A percentile compares a stretch with the other conserved stretches of the same genome.
Conservation (phyloP, 2,797 vertebrate genomes). For the Ibycter americanus region DNA sequence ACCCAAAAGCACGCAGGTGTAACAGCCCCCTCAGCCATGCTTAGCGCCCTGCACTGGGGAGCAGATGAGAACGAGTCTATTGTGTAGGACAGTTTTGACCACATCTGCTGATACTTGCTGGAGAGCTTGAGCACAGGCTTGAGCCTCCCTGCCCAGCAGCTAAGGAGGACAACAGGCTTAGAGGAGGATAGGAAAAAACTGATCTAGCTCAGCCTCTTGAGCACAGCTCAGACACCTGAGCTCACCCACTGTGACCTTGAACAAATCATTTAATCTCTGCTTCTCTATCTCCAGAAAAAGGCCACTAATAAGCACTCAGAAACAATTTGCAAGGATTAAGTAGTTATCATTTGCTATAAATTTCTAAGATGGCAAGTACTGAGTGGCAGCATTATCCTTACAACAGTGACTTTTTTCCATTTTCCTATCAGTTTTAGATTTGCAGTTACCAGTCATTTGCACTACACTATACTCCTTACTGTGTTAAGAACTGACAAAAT, state of each 20-base stretch:
- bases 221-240: conserved; percentile 41
- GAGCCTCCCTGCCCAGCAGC: background rate
- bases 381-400: background rate
- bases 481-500: background rate
- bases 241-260: conserved; percentile 17
- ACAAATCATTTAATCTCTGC: conserved; percentile 45
- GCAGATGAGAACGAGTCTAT: background rate
- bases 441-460: background rate
- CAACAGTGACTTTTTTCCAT: background rate
- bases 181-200: background rate
- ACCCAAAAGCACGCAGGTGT: background rate
- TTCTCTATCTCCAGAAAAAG: background rate
- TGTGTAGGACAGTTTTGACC: background rate
- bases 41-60: background rate
- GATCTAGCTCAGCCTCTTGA: background rate
- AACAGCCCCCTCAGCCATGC: rapidly evolving
- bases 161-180: background rate
- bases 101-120: background rate
- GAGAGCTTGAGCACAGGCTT: background rate
- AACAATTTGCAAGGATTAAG: conserved; percentile 10
- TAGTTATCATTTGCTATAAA: background rate
- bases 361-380: background rate
- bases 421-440: background rate
- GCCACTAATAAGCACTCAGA: background rate
- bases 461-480: background rate